These are phyloP conservation scores for Calameuta idolon DNA, from an alignment of 2,888 invertebrate species.

Conservation along the genomic window DNA sequence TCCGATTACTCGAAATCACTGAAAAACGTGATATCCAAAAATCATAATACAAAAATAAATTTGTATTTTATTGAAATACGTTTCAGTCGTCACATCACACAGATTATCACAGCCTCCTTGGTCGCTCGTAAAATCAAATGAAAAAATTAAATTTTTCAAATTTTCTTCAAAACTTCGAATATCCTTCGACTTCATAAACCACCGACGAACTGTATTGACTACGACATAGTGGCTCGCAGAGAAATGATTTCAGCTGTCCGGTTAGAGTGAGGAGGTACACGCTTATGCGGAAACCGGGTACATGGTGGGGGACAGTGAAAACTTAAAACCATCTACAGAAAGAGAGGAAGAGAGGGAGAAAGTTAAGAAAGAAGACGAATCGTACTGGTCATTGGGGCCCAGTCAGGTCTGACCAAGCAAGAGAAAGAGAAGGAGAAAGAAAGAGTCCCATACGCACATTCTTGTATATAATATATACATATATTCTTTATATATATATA, in stretches of 20 bases:
- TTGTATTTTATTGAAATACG: neutral
- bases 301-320: slow-evolving; percentile 47
- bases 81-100: neutral
- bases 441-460: neutral
- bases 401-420: neutral
- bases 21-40: neutral
- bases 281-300: slow-evolving; percentile 4
- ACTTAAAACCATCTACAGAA: slow-evolving; percentile 34
- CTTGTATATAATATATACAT: neutral
- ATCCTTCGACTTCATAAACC: slow-evolving; percentile 26
- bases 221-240: slow-evolving; percentile 47
- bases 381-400: neutral
- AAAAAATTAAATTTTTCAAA: no score
- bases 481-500: neutral
- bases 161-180: neutral
- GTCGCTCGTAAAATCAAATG: neutral
- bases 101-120: neutral
- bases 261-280: slow-evolving; percentile 21
- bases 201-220: slow-evolving; percentile 49
- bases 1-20: no score
- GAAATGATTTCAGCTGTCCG: slow-evolving; percentile 47
- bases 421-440: slow-evolving; percentile 4
- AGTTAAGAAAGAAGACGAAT: neutral
- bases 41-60: neutral
- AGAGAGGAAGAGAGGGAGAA: slow-evolving; percentile 4